Evolutionary conservation across 2,888 invertebrate genomes (phyloP).

Genomic region (Eucera pruinosa): DNA sequence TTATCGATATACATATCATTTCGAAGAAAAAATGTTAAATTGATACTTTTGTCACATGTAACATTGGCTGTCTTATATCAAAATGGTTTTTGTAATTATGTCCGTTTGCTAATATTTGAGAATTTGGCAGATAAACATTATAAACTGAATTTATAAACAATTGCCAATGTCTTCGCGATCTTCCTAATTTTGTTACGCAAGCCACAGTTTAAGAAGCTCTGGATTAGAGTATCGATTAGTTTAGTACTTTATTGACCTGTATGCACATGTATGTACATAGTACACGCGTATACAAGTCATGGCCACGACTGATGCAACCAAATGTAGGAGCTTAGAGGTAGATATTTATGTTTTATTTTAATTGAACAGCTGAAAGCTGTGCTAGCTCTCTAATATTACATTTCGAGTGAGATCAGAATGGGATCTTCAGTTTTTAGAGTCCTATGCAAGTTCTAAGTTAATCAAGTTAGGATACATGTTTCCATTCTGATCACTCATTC

Average conservation of each 20-base stretch:
- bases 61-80: no score
- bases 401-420: slow-evolving; percentile 9
- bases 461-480: no score
- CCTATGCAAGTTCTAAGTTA: no score
- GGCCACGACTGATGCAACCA: slow-evolving; percentile 80
- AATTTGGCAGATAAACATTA: no score
- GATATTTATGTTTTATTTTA: slow-evolving; percentile 64
- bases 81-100: no score
- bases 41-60: no score
- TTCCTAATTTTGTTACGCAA: slow-evolving; percentile 52
- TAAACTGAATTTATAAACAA: no score
- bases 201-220: slow-evolving; percentile 6
- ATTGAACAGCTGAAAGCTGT: slow-evolving; percentile 16
- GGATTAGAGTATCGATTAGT: slow-evolving; percentile 36
- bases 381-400: slow-evolving; percentile 4
- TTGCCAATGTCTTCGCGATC: slow-evolving; percentile 39
- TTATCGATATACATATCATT: no score
- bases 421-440: slow-evolving; percentile 2
- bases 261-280: slow-evolving; percentile 8
- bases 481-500: slow-evolving; percentile 1
- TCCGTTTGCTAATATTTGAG: no score
- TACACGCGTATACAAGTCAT: slow-evolving; percentile 32
- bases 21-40: no score
- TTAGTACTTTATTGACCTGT: slow-evolving; percentile 36
- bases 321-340: slow-evolving; percentile 73